Conservation (phyloP, 2,888 invertebrate genomes). For the Pheosia gnoma region DNA sequence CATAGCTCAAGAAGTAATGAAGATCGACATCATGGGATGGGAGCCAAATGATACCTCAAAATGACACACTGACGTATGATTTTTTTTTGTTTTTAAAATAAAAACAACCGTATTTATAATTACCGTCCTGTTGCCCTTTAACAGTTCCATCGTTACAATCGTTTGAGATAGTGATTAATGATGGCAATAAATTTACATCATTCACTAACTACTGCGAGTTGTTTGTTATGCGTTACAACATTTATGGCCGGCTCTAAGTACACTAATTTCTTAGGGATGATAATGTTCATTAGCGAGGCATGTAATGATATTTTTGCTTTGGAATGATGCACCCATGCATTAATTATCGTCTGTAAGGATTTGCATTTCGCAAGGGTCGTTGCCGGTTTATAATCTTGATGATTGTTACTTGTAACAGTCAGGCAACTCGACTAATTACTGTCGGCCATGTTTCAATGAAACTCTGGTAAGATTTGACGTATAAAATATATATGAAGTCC, state of each 20-base stretch:
- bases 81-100: not conserved
- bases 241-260: slow-evolving; percentile 19
- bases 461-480: no score
- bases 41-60: no score
- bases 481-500: no score
- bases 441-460: no score
- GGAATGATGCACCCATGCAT: not conserved
- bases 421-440: no score
- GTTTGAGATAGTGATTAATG: slow-evolving; percentile 21
- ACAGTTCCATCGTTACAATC: slow-evolving; percentile 20
- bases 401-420: no score
- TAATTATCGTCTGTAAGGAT: no score
- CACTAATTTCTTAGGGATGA: slow-evolving; percentile 15
- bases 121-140: slow-evolving; percentile 11
- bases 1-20: no score
- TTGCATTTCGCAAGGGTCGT: no score
- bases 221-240: slow-evolving; percentile 7
- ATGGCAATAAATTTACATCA: slow-evolving; percentile 19
- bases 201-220: slow-evolving; percentile 12
- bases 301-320: slow-evolving; percentile 10
- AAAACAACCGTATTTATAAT: slow-evolving; percentile 14
- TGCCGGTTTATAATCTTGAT: no score
- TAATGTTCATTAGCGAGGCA: slow-evolving; percentile 15
- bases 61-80: no score
- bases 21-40: no score